These are phyloP conservation scores for Notoglanidium macrostoma DNA, from an alignment of 2,797 vertebrate genomes.

Conservation along the genomic window DNA sequence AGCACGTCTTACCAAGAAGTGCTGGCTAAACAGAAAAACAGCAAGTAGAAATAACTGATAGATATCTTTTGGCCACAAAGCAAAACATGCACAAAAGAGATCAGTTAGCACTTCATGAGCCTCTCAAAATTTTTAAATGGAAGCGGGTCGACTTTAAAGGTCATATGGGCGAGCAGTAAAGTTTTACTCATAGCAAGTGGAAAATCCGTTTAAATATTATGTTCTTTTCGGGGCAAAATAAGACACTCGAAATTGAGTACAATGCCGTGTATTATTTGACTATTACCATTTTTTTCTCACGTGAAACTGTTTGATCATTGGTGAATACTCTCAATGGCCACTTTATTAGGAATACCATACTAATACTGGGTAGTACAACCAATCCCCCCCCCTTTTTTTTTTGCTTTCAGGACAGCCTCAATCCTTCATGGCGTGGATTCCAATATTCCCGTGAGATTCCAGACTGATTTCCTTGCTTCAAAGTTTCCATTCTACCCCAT, in stretches of 20 bases:
- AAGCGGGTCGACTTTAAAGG: conserved; percentile 24
- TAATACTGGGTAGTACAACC: background rate
- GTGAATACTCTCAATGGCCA: background rate
- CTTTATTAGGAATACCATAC: background rate
- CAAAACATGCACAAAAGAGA: conserved; percentile 38
- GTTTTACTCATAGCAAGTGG: background rate
- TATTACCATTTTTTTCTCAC: no score
- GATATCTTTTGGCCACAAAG: conserved; percentile 44
- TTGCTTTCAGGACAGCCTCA: background rate
- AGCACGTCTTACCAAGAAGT: conserved; percentile 45
- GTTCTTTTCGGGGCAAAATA: background rate
- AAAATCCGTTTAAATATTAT: background rate
- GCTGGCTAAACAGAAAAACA: conserved; percentile 50
- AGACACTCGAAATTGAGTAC: background rate
- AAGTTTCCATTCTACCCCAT: background rate
- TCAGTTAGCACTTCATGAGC: conserved; percentile 35
- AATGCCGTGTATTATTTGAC: background rate
- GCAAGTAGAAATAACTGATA: conserved; percentile 49
- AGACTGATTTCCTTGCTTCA: background rate
- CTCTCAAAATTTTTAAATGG: conserved; percentile 27
- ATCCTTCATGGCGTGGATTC: background rate
- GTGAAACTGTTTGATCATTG: background rate
- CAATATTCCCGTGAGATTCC: background rate
- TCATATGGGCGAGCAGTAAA: background rate
- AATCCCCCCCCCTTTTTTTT: background rate